Conservation (phyloP, 2,797 vertebrate species). For the Sus cebifrons region DNA sequence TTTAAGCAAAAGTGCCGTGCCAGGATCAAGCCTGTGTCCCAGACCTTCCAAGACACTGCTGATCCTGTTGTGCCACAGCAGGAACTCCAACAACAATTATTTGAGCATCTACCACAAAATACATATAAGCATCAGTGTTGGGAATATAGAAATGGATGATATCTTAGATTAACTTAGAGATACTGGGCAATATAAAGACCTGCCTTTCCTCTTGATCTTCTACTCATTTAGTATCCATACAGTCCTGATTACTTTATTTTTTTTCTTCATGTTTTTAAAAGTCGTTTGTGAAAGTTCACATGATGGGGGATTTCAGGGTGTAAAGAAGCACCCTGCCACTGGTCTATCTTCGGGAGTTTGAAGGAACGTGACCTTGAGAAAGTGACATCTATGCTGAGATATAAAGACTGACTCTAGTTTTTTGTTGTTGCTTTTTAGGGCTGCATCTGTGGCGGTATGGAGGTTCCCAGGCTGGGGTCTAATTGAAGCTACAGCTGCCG, state of each 20-base stretch:
- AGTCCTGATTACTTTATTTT: not conserved
- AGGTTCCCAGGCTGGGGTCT: too few relatives aligned
- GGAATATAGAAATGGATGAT: not conserved
- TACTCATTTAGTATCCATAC: not conserved
- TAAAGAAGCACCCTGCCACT: not conserved
- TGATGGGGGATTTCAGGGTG: not conserved
- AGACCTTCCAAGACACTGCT: too few relatives aligned
- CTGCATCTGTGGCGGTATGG: too few relatives aligned
- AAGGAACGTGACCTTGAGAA: not conserved
- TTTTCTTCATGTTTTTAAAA: not conserved
- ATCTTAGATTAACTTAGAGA: not conserved
- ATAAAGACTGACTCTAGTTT: not conserved
- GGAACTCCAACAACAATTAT: not conserved
- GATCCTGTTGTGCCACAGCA: too few relatives aligned
- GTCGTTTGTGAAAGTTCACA: not conserved
- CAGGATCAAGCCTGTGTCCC: too few relatives aligned
- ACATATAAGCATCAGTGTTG: not conserved
- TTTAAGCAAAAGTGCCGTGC: too few relatives aligned
- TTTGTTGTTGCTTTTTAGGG: not conserved
- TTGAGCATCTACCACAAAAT: not conserved
- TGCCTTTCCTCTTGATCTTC: not conserved
- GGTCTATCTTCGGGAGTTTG: not conserved
- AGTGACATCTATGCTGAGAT: not conserved
- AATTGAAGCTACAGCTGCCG: too few relatives aligned
- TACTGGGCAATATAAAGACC: not conserved